Evolutionary conservation across 2,113 vertebrate species (phyloP).

Genomic region (Pimephales promelas): DNA sequence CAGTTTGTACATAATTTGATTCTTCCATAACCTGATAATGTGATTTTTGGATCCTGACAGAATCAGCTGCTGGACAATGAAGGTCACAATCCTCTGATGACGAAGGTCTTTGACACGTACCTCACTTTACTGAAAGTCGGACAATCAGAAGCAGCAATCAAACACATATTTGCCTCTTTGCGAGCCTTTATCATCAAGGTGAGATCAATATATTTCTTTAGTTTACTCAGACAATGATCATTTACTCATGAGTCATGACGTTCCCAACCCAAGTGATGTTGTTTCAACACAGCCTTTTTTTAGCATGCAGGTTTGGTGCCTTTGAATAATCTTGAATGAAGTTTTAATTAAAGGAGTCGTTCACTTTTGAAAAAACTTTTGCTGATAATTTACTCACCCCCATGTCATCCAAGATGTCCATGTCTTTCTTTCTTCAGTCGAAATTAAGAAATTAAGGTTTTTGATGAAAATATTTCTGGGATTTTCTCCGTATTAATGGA

Average conservation of each 20-base stretch:
- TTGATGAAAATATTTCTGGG: no score
- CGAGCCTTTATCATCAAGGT: slow-evolving; percentile 96
- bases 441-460: no score
- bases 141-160: slow-evolving; percentile 90
- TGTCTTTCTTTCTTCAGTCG: no score
- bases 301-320: background rate
- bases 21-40: background rate
- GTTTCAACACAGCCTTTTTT: no score
- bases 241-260: background rate
- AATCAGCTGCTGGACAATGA: slow-evolving; percentile 89
- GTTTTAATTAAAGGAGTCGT: background rate
- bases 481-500: no score
- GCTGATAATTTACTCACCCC: no score
- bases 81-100: slow-evolving; percentile 94
- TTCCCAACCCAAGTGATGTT: background rate
- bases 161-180: slow-evolving; percentile 89
- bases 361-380: no score
- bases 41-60: slow-evolving; percentile 68
- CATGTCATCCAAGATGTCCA: no score
- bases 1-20: background rate
- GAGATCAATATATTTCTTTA: slow-evolving; percentile 22
- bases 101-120: slow-evolving; percentile 94
- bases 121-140: slow-evolving; percentile 90
- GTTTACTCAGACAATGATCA: background rate
- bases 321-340: background rate